A percentile compares a stretch with the other conserved stretches of the same genome.
Conservation (phyloP, 2,888 invertebrate genomes). For the Polietes domitor region DNA sequence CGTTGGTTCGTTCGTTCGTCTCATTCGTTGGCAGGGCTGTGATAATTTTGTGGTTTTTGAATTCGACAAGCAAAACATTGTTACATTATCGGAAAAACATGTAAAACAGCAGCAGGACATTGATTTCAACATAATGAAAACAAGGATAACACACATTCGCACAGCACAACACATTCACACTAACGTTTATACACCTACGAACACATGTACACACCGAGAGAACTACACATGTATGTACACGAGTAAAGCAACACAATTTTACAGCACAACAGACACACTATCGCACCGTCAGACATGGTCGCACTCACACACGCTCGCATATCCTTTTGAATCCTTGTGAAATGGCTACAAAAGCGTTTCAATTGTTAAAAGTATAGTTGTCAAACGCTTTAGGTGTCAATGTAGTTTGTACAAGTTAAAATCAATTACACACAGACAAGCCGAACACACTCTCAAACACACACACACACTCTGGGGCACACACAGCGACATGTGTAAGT, state of each 20-base stretch:
- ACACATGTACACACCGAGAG: constrained; percentile 11
- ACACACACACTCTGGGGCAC: neutral
- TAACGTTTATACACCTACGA: neutral
- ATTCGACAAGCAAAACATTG: constrained; percentile 67
- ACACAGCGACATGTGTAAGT: neutral
- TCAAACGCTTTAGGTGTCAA: constrained; percentile 70
- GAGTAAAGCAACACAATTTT: constrained; percentile 19
- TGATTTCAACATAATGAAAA: constrained; percentile 65
- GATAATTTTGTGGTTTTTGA: constrained; percentile 64
- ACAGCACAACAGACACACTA: constrained; percentile 27
- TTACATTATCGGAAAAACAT: constrained; percentile 67
- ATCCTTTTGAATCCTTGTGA: constrained; percentile 13
- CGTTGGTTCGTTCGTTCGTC: neutral
- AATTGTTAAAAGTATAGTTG: constrained; percentile 67
- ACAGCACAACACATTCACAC: constrained; percentile 9
- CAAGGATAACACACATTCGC: constrained; percentile 59
- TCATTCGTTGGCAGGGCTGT: constrained; percentile 45
- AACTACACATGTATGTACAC: constrained; percentile 33
- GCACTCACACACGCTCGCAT: constrained; percentile 2
- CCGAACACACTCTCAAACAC: constrained; percentile 16
- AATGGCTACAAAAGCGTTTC: constrained; percentile 62
- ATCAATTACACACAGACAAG: constrained; percentile 58
- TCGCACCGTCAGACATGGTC: constrained; percentile 7
- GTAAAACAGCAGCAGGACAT: constrained; percentile 68
- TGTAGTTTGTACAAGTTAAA: constrained; percentile 66